These are phyloP conservation scores for Hyperoplus immaculatus DNA, from an alignment of 2,797 vertebrate species.

Conservation along the genomic window DNA sequence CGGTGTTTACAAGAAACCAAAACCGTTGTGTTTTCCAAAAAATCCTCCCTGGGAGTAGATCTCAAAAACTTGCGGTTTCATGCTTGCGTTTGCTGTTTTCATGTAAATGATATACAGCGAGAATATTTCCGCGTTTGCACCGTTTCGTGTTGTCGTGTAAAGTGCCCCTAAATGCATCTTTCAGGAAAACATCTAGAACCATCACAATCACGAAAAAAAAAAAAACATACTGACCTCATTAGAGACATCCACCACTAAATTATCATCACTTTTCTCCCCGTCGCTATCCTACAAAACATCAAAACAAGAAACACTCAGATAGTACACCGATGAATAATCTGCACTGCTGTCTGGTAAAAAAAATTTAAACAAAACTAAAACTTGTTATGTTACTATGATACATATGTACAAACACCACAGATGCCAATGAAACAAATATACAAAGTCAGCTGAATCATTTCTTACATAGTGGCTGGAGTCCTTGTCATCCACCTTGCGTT, in stretches of 20 bases:
- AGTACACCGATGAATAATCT: slow-evolving; percentile 34
- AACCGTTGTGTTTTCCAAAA: too few species aligned
- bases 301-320: slow-evolving; percentile 57
- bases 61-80: too few species aligned
- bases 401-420: slow-evolving; percentile 5
- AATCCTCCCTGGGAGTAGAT: too few species aligned
- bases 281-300: slow-evolving; percentile 91
- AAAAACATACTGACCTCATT: slow-evolving; percentile 90
- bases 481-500: slow-evolving; percentile 95
- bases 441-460: slow-evolving; percentile 50
- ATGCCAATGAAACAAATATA: not conserved
- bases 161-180: not conserved
- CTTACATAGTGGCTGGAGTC: slow-evolving; percentile 89
- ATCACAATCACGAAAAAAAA: not conserved
- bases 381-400: not conserved
- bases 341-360: not conserved
- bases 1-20: too few species aligned
- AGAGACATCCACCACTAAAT: slow-evolving; percentile 96
- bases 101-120: too few species aligned
- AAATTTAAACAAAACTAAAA: not conserved
- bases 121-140: too few species aligned
- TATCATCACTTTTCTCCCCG: slow-evolving; percentile 96
- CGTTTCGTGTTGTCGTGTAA: too few species aligned
- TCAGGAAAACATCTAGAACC: not conserved
- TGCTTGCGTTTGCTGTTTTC: too few species aligned